These are phyloP conservation scores for Ectropis grisescens DNA, from an alignment of 1,140 invertebrate genomes.

Conservation along the genomic window DNA sequence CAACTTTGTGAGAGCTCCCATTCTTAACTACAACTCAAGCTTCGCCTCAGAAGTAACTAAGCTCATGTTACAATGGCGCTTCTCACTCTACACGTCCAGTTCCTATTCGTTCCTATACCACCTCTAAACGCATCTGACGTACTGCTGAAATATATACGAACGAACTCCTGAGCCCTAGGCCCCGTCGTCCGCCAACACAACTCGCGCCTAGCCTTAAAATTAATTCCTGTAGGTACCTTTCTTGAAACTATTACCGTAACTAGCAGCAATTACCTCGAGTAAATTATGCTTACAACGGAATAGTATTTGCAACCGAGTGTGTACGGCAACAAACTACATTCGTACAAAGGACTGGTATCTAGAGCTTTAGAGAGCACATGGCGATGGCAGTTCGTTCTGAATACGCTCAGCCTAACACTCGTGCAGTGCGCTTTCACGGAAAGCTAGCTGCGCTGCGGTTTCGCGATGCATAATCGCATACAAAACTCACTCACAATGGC, in stretches of 20 bases:
- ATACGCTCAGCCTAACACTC: slow-evolving; percentile 39
- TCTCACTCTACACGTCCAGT: slow-evolving; percentile 16
- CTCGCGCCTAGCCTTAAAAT: slow-evolving; percentile 20
- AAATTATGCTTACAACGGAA: no score
- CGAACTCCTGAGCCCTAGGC: slow-evolving; percentile 13
- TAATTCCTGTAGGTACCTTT: slow-evolving; percentile 20
- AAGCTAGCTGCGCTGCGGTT: slow-evolving; percentile 47
- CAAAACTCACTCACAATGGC: slow-evolving; percentile 61
- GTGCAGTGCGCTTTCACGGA: slow-evolving; percentile 32
- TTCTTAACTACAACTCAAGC: slow-evolving; percentile 15
- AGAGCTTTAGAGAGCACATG: no score
- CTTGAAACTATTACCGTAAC: no score
- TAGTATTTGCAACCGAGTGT: no score
- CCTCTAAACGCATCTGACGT: no score
- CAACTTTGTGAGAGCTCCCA: slow-evolving; percentile 29
- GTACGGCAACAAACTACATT: no score
- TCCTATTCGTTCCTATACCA: slow-evolving; percentile 22
- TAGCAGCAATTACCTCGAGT: no score
- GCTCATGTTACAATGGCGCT: slow-evolving; percentile 16
- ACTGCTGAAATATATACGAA: no score
- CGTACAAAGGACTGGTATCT: no score
- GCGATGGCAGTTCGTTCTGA: slow-evolving; percentile 22
- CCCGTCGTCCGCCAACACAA: slow-evolving; percentile 14
- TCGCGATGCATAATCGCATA: slow-evolving; percentile 58
- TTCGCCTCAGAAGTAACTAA: not conserved